Conservation (phyloP, 2,797 vertebrate genomes). For the Malacoctenus gilli region DNA sequence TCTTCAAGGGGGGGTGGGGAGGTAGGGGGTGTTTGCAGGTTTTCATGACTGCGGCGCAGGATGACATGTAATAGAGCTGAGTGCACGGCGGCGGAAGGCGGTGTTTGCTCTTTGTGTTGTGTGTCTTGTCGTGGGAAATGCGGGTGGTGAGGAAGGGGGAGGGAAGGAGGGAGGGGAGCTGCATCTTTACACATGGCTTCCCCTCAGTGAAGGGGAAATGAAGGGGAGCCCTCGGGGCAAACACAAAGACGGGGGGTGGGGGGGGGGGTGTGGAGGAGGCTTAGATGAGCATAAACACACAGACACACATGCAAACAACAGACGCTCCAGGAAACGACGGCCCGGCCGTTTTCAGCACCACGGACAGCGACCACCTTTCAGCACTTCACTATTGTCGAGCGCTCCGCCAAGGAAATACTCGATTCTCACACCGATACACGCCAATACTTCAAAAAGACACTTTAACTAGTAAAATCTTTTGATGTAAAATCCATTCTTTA, state of each 20-base stretch:
- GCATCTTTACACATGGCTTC: constrained; percentile 69
- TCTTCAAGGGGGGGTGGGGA: constrained; percentile 34
- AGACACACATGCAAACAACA: constrained; percentile 36
- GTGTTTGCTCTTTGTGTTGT: constrained; percentile 56
- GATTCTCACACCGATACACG: too few relatives aligned
- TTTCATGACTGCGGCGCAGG: constrained; percentile 37
- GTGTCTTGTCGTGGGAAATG: constrained; percentile 58
- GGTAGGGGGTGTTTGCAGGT: constrained; percentile 27
- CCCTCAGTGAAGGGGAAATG: constrained; percentile 65
- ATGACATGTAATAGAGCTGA: constrained; percentile 56
- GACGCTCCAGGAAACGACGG: constrained; percentile 19
- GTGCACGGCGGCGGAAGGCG: constrained; percentile 30
- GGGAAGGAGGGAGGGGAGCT: constrained; percentile 42
- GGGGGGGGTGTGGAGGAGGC: constrained; percentile 53
- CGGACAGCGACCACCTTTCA: constrained; percentile 14
- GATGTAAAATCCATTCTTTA: too few relatives aligned
- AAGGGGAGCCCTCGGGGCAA: constrained; percentile 69
- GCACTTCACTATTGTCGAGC: too few relatives aligned
- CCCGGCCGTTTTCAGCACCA: constrained; percentile 44
- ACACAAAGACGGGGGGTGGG: constrained; percentile 63
- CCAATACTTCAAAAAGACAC: too few relatives aligned
- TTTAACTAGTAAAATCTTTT: too few relatives aligned
- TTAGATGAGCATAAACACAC: constrained; percentile 53
- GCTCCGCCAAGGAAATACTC: too few relatives aligned
- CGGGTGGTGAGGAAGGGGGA: too few relatives aligned